Conservation (phyloP, 2,797 vertebrate species). For the Rhynchonycteris naso region DNA sequence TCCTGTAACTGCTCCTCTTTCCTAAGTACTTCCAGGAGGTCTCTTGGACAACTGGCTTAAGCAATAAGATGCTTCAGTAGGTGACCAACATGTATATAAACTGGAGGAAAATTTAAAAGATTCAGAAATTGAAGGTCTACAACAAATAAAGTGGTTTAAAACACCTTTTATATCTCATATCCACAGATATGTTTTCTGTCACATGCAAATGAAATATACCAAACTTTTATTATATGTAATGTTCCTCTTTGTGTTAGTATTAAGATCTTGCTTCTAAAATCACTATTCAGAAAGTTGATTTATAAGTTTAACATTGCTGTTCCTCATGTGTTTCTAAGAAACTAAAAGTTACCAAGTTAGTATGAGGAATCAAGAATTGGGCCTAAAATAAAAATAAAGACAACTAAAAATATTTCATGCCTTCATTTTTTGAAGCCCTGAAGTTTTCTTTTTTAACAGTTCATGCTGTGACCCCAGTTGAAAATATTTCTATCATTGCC, state of each 20-base stretch:
- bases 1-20: background rate
- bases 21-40: background rate
- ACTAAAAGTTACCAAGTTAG: background rate
- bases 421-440: constrained; percentile 47
- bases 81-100: background rate
- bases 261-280: constrained; percentile 21
- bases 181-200: background rate
- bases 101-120: background rate
- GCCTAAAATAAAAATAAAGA: constrained; percentile 25
- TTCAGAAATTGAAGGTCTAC: background rate
- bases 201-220: background rate
- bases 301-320: background rate
- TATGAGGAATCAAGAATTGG: constrained; percentile 47
- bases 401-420: constrained; percentile 66
- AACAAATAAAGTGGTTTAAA: background rate
- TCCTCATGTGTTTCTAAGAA: constrained; percentile 44
- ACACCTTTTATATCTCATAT: background rate
- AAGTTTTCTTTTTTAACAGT: constrained; percentile 41
- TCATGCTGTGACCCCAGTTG: constrained; percentile 10
- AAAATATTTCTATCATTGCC: constrained; percentile 57
- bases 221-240: background rate
- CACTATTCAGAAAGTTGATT: background rate
- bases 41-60: background rate
- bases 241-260: background rate
- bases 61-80: background rate